A percentile compares a stretch with the other conserved stretches of the same genome.
Evolutionary conservation across 2,888 invertebrate genomes (phyloP).

Genomic region (Alloplasta piceator): DNA sequence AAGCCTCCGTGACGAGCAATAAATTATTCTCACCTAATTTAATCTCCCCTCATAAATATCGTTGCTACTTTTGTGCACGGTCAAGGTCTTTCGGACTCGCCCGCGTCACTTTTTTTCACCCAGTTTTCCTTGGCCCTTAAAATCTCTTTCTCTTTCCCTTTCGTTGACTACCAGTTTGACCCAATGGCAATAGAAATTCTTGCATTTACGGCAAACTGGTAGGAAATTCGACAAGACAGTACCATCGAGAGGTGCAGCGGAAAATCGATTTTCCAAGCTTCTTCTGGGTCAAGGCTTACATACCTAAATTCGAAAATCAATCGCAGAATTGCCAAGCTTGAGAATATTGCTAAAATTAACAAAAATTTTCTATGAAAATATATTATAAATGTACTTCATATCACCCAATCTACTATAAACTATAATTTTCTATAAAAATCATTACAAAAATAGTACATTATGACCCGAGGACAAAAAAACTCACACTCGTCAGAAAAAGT

Average conservation of each 20-base stretch:
- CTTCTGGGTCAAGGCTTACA: background rate
- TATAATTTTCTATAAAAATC: too few relatives aligned
- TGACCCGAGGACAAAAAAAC: too few relatives aligned
- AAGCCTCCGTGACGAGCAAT: constrained; percentile 67
- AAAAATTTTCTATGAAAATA: too few relatives aligned
- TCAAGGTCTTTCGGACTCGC: constrained; percentile 25
- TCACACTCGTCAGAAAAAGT: too few relatives aligned
- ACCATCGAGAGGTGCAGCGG: background rate
- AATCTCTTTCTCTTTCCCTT: constrained; percentile 17
- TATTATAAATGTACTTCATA: too few relatives aligned
- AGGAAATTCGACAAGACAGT: too few relatives aligned
- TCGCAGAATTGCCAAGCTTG: too few relatives aligned
- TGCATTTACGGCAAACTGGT: background rate
- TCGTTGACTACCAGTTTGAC: constrained; percentile 56
- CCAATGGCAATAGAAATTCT: constrained; percentile 46
- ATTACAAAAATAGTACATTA: too few relatives aligned
- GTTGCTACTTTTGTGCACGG: constrained; percentile 39
- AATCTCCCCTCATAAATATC: constrained; percentile 69
- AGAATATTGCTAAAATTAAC: too few relatives aligned
- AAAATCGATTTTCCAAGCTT: background rate
- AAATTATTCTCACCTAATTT: constrained; percentile 70
- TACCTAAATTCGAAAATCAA: too few relatives aligned
- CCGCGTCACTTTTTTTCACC: constrained; percentile 49
- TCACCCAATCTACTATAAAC: too few relatives aligned
- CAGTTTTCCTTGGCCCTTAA: constrained; percentile 43